Evolutionary conservation across 2,888 invertebrate genomes (phyloP).

Genomic region (Bombylius discolor): DNA sequence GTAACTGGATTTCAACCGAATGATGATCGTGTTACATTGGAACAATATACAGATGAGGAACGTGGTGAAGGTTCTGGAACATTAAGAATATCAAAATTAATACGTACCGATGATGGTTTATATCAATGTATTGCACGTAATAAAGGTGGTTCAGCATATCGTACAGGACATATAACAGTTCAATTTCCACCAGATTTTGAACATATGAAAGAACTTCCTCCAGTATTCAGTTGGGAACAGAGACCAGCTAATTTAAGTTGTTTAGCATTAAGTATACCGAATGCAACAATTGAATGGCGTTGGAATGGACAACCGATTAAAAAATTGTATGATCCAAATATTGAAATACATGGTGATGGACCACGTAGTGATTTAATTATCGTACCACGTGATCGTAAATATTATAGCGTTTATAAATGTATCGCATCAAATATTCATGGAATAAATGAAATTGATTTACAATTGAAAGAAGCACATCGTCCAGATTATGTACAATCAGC

Average conservation of each 20-base stretch:
- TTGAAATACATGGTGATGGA: conserved; percentile 51
- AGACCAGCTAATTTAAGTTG: conserved; percentile 74
- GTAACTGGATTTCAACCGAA: conserved; percentile 47
- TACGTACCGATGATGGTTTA: conserved; percentile 69
- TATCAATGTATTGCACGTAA: conserved; percentile 79
- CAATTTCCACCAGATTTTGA: conserved; percentile 73
- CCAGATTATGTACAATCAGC: conserved; percentile 55
- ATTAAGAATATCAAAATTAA: conserved; percentile 51
- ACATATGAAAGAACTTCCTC: conserved; percentile 52
- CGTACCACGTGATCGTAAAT: conserved; percentile 48
- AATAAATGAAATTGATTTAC: conserved; percentile 49
- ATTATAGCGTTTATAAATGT: conserved; percentile 68
- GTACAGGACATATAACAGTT: conserved; percentile 70
- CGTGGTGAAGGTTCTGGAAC: conserved; percentile 49
- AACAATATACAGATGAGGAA: conserved; percentile 41
- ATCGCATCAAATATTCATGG: conserved; percentile 68
- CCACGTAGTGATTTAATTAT: conserved; percentile 60
- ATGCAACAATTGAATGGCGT: conserved; percentile 82
- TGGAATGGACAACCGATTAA: conserved; percentile 44
- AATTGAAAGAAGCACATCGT: conserved; percentile 57
- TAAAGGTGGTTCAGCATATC: conserved; percentile 58
- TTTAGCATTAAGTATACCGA: conserved; percentile 76
- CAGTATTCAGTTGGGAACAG: conserved; percentile 73
- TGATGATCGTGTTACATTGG: conserved; percentile 55
- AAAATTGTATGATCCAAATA: conserved; percentile 40